Conservation (phyloP, 92 coral and sea anemone species). For the Pocillopora grandis region DNA sequence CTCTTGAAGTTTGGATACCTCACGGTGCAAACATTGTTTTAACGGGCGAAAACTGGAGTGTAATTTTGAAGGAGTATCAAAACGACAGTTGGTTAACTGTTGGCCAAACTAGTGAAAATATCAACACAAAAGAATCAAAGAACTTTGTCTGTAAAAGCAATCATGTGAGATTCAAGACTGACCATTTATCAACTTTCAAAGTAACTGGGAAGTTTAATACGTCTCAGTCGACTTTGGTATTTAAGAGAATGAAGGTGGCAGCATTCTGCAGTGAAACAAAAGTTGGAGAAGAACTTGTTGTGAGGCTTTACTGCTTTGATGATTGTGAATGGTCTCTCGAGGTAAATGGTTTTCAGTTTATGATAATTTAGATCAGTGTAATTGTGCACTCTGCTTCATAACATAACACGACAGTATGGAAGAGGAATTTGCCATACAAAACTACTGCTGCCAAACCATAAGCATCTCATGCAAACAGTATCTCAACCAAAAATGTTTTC, state of each 20-base stretch:
- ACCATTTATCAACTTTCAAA: slow-evolving; percentile 44
- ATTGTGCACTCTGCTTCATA: too few species aligned
- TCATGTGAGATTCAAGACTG: slow-evolving; percentile 32
- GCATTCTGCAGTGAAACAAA: slow-evolving; percentile 31
- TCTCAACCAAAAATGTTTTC: too few species aligned
- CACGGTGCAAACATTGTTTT: slow-evolving; percentile 30
- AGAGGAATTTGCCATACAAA: too few species aligned
- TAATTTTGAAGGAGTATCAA: slow-evolving; percentile 2
- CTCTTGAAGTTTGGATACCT: slow-evolving; percentile 18
- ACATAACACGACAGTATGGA: too few species aligned
- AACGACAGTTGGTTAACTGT: slow-evolving; percentile 5
- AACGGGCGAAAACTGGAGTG: not conserved
- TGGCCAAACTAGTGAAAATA: not conserved
- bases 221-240: slow-evolving; percentile 24
- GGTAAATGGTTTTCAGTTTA: slow-evolving; percentile 14
- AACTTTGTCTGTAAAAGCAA: slow-evolving; percentile 27
- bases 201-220: slow-evolving; percentile 48
- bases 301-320: slow-evolving; percentile 44
- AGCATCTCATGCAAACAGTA: too few species aligned
- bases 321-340: slow-evolving; percentile 49
- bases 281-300: slow-evolving; percentile 38
- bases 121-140: not conserved
- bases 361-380: too few species aligned
- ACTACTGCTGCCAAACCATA: too few species aligned
- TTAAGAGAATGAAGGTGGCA: slow-evolving; percentile 56